phyloP scores from a whole-genome alignment of 2,888 invertebrate genomes.

The Operophtera brumata region DNA sequence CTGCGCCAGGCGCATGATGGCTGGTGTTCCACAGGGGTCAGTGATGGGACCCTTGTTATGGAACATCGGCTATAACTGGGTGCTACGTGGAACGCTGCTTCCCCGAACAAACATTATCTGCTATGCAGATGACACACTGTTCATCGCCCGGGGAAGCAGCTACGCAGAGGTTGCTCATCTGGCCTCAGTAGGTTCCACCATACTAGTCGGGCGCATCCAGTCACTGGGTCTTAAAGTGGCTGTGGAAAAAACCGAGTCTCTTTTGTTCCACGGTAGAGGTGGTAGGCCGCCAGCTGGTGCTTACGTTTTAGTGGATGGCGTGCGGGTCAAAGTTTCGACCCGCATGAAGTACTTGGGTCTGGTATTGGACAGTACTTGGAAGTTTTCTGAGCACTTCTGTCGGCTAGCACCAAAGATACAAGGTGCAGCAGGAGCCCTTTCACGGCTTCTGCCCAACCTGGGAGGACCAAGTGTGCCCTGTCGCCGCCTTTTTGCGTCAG shows the following conservation, averaged over 20 bases:
- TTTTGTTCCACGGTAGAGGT: background rate
- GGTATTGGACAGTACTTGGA: conserved; percentile 16
- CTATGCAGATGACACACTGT: conserved; percentile 2
- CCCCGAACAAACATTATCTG: conserved; percentile 14
- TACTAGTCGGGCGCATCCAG: background rate
- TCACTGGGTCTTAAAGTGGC: background rate
- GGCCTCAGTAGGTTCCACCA: background rate
- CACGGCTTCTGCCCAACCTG: background rate
- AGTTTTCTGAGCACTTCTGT: conserved; percentile 13
- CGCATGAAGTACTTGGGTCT: conserved; percentile 24
- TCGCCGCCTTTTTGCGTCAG: background rate
- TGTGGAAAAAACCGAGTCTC: background rate
- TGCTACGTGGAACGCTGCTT: no score
- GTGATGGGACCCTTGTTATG: no score
- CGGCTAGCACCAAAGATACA: background rate
- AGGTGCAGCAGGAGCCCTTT: background rate
- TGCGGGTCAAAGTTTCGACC: conserved; percentile 4
- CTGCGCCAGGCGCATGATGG: background rate
- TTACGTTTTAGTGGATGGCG: background rate
- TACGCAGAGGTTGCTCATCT: conserved; percentile 1
- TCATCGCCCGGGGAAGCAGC: conserved; percentile 8
- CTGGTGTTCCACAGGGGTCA: background rate
- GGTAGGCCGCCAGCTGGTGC: background rate
- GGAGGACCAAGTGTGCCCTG: background rate
- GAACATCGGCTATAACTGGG: no score